Conservation (phyloP, 2,888 invertebrate species). For the Pristionchus mayeri region DNA sequence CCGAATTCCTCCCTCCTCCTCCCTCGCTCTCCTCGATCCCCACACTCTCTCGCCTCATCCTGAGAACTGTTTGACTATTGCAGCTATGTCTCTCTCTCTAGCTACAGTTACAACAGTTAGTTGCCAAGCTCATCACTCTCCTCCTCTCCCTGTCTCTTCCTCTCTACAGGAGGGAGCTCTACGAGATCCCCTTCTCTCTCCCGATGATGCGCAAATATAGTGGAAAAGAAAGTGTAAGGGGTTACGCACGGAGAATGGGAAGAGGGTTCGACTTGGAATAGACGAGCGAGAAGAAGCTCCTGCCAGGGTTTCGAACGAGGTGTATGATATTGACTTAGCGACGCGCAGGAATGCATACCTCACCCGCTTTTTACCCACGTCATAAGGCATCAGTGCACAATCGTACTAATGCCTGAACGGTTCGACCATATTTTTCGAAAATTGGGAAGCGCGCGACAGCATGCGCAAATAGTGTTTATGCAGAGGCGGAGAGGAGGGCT, state of each 20-base stretch:
- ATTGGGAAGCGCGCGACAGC: no score
- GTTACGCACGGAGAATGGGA: constrained; percentile 1
- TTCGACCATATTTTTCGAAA: no score
- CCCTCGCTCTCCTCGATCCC: not conserved
- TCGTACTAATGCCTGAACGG: no score
- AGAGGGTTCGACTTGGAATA: no score
- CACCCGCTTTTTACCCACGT: no score
- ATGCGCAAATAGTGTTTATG: no score
- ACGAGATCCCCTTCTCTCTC: not conserved
- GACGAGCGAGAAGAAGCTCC: no score
- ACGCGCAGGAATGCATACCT: no score
- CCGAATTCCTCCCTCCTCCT: not conserved
- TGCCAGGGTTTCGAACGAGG: no score
- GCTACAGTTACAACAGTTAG: constrained; percentile 37
- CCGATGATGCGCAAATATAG: not conserved
- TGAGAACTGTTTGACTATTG: not conserved
- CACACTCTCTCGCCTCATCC: not conserved
- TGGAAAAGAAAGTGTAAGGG: constrained; percentile 16
- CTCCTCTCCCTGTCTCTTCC: not conserved
- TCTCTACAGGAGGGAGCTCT: not conserved
- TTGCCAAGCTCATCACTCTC: not conserved
- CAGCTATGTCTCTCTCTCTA: not conserved
- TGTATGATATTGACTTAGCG: no score
- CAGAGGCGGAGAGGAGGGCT: no score
- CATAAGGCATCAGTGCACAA: no score